Base-by-base conservation (phyloP, 1,140 invertebrate genomes). In the Drosophila obscura region DNA sequence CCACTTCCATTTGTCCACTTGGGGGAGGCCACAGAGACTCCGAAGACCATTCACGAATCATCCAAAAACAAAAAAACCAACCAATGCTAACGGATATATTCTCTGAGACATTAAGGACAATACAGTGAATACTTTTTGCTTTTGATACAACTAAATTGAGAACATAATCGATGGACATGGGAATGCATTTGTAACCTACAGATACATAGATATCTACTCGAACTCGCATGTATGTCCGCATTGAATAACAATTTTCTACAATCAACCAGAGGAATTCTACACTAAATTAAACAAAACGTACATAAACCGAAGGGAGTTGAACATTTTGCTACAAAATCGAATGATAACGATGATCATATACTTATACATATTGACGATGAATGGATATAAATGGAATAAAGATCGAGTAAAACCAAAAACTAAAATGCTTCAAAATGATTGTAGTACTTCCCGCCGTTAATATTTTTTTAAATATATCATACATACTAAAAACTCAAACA, bases 101-200 rank as follows among this genome's bases (percentile, higher is more conserved):
- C 77, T 90, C 78, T 90, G 77, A 84, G 84, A 89, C 84, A 85
- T 89, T 74, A 85, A 81, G 87, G 84, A 89, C 84, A 89, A 89
- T 89, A 89, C 84, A 58, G 88, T 88, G 80, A 74, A 74, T 75
- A 51, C 69, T 63, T 84, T 77, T 89, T 89, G 73, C 83, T 87
- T 84, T 84, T 87, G 79, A 81, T 82, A 77, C 61, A 53, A 74
- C 72, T 52, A 72, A 73, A 73, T 73, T 72, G 68, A 62, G 24
- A 76, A 31, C 26, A 26, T 46, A 35, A 39, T 28, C 26, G 26
- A 28, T 13, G 35, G 62, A 63, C 60, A 57, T 41, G 43, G 43
- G 68, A 60, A 46, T 45, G 55, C 68, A 78, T 77, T 82, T 77
- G 68, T 63, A 64, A 83, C 43, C 65, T 77, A 71, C 62, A 78